phyloP scores from a whole-genome alignment of 2,113 vertebrate genomes.

The Hiodon tergisus region DNA sequence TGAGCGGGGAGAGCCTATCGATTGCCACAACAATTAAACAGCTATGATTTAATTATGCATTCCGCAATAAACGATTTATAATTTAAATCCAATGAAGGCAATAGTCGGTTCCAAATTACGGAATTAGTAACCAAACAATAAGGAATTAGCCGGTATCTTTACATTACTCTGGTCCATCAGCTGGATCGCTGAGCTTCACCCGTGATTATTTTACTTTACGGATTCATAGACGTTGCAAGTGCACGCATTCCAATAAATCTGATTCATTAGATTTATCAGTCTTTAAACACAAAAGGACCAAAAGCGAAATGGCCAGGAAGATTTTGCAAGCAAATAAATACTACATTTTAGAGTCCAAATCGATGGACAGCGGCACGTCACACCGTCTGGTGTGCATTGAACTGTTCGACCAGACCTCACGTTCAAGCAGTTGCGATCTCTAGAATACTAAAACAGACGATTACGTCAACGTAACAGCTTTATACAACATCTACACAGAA shows the following conservation, averaged over 20 bases:
- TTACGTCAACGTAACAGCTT: slow-evolving; percentile 60
- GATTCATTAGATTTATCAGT: background rate
- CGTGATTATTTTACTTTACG: slow-evolving; percentile 17
- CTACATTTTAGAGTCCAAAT: slow-evolving; percentile 21
- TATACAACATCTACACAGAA: slow-evolving; percentile 35
- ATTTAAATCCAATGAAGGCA: background rate
- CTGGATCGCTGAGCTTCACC: slow-evolving; percentile 11
- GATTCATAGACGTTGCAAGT: slow-evolving; percentile 24
- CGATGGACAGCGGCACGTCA: slow-evolving; percentile 43
- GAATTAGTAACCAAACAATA: background rate
- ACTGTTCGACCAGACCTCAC: slow-evolving; percentile 55
- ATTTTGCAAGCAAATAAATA: slow-evolving; percentile 4
- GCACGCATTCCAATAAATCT: slow-evolving; percentile 11
- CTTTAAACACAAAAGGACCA: background rate
- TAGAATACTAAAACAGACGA: slow-evolving; percentile 58
- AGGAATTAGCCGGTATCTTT: background rate
- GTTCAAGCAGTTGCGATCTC: slow-evolving; percentile 51
- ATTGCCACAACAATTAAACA: background rate
- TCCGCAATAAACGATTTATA: background rate
- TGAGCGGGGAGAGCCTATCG: background rate
- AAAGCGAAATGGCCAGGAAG: background rate
- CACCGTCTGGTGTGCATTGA: slow-evolving; percentile 49
- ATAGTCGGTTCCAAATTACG: slow-evolving; percentile 7
- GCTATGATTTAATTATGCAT: background rate
- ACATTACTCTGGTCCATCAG: slow-evolving; percentile 13